Evolutionary conservation across 2,797 vertebrate genomes (phyloP).

Genomic region (Octomys mimax): DNA sequence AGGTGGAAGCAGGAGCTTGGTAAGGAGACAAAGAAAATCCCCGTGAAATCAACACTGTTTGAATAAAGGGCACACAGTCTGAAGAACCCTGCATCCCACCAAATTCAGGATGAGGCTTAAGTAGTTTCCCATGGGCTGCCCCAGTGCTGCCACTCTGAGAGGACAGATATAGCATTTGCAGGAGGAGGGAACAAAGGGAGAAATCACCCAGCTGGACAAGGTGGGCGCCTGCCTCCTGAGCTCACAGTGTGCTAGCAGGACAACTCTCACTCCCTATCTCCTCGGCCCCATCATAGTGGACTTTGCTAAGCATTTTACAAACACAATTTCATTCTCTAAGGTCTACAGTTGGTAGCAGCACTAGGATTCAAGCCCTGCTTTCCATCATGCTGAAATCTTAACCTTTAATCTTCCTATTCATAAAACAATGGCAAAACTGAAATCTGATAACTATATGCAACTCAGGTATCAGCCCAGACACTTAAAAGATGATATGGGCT

Average conservation of each 20-base stretch:
- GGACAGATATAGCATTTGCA: accelerated
- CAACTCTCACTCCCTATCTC: not conserved
- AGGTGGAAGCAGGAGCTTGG: not conserved
- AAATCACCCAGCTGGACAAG: accelerated
- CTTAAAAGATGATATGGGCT: too few species aligned
- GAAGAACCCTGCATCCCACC: too few species aligned
- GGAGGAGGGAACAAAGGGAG: not conserved
- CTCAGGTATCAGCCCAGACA: not conserved
- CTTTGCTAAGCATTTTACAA: not conserved
- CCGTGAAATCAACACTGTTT: not conserved
- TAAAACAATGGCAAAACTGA: not conserved
- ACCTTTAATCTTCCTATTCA: conserved; percentile 34
- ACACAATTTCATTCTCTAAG: not conserved
- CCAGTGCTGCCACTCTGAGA: not conserved
- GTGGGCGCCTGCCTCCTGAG: not conserved
- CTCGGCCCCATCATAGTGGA: accelerated
- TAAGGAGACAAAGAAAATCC: not conserved
- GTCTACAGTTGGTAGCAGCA: not conserved
- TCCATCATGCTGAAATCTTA: not conserved
- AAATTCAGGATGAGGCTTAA: not conserved
- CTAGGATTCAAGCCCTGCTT: not conserved
- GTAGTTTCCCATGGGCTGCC: not conserved
- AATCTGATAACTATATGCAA: not conserved
- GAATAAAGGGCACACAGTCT: not conserved
- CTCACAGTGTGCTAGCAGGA: accelerated